Conservation (phyloP, 2,888 invertebrate species). For the Agrochola lychnidis region DNA sequence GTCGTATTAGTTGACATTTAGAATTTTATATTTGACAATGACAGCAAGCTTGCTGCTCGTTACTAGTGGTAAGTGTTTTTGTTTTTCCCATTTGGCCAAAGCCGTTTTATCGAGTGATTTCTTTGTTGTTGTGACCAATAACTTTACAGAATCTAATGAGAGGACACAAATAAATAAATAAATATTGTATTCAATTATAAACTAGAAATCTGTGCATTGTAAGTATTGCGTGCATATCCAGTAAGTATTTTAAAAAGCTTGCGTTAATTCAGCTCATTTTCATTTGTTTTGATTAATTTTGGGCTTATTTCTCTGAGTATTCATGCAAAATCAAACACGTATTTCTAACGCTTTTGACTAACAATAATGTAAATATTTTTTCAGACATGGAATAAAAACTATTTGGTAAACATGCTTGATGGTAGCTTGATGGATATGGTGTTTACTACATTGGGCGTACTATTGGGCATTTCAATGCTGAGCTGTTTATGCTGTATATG, state of each 20-base stretch:
- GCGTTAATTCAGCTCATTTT: neutral
- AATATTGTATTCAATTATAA: neutral
- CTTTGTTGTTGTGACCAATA: slow-evolving; percentile 15
- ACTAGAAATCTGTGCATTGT: slow-evolving; percentile 22
- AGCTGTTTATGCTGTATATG: slow-evolving; percentile 80
- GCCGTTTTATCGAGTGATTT: slow-evolving; percentile 1
- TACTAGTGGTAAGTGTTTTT: slow-evolving; percentile 7
- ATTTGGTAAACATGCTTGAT: slow-evolving; percentile 44
- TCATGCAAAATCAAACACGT: neutral
- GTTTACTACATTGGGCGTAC: slow-evolving; percentile 70
- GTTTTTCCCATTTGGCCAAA: neutral
- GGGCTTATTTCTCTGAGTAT: neutral
- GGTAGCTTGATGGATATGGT: slow-evolving; percentile 74
- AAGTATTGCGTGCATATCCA: slow-evolving; percentile 13
- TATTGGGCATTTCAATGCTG: slow-evolving; percentile 74
- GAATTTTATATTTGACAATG: slow-evolving; percentile 8
- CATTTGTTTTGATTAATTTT: slow-evolving; percentile 11
- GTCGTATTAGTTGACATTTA: neutral
- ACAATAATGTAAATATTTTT: neutral
- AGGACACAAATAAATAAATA: neutral
- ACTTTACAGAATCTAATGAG: neutral
- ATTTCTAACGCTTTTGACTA: neutral
- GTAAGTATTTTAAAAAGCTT: slow-evolving; percentile 2
- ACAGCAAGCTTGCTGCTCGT: slow-evolving; percentile 9
- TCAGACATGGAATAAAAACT: slow-evolving; percentile 6